These are phyloP conservation scores for Oryzias javanicus DNA, from an alignment of 2,113 vertebrate genomes.

Conservation along the genomic window DNA sequence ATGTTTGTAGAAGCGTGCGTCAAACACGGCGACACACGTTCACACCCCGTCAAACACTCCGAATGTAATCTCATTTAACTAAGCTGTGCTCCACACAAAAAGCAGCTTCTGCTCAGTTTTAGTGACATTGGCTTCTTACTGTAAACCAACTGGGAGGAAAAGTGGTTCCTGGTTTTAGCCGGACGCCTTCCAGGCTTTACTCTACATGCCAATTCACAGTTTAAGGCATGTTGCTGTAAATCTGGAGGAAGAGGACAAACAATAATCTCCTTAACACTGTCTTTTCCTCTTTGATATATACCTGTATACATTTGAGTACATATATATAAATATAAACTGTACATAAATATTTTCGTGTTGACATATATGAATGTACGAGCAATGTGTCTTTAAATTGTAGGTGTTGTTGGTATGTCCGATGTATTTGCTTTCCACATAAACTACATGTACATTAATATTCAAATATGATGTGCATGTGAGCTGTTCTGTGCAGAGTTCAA, in stretches of 20 bases:
- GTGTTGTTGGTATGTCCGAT: slow-evolving; percentile 71
- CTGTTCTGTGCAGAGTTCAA: slow-evolving; percentile 16
- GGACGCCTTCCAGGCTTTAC: too few relatives aligned
- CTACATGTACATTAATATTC: slow-evolving; percentile 55
- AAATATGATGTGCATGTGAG: slow-evolving; percentile 58
- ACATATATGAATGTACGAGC: slow-evolving; percentile 83
- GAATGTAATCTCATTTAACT: slow-evolving; percentile 52
- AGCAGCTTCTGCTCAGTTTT: slow-evolving; percentile 29
- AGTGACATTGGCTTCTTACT: slow-evolving; percentile 39
- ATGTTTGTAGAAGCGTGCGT: slow-evolving; percentile 19
- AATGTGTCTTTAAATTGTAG: slow-evolving; percentile 76
- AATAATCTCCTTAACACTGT: slow-evolving; percentile 70
- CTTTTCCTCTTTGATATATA: slow-evolving; percentile 75
- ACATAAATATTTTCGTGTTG: slow-evolving; percentile 80
- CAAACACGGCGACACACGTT: slow-evolving; percentile 70
- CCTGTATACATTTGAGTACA: slow-evolving; percentile 72
- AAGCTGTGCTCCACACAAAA: slow-evolving; percentile 33
- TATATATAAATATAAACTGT: slow-evolving; percentile 77
- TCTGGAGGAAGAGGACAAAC: slow-evolving; percentile 17
- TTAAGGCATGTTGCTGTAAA: slow-evolving; percentile 23
- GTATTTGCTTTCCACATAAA: slow-evolving; percentile 30
- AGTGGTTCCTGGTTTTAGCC: too few relatives aligned
- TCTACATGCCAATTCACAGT: too few relatives aligned
- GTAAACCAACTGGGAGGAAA: slow-evolving; percentile 23
- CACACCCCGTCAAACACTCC: slow-evolving; percentile 65